Evolutionary conservation across 2,888 invertebrate species (phyloP).

Genomic region (Drosophila nigricruria): DNA sequence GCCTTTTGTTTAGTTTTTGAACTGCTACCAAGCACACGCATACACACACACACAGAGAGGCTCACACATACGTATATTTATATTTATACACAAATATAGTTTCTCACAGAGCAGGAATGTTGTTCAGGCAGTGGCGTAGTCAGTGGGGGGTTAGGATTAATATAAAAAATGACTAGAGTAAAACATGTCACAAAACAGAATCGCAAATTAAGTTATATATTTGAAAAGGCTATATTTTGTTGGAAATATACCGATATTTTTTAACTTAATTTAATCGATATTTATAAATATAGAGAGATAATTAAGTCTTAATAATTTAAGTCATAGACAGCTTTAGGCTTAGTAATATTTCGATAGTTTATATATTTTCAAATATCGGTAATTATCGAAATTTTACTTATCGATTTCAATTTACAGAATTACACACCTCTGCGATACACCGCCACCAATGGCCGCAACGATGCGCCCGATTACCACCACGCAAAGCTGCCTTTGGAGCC

Average conservation of each 20-base stretch:
- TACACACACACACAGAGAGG: slow-evolving; percentile 26
- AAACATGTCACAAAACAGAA: no score
- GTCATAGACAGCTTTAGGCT: not conserved
- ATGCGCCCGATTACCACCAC: slow-evolving; percentile 83
- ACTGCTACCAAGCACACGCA: slow-evolving; percentile 40
- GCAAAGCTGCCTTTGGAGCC: slow-evolving; percentile 83
- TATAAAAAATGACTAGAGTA: not conserved
- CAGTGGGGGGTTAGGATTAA: not conserved
- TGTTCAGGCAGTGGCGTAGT: slow-evolving; percentile 46
- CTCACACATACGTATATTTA: not conserved
- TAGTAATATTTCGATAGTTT: not conserved
- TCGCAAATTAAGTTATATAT: no score
- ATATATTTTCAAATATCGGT: slow-evolving; percentile 7
- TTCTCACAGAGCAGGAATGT: slow-evolving; percentile 63
- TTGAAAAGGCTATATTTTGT: no score
- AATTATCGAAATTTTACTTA: not conserved
- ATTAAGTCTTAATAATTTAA: not conserved
- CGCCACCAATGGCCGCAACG: slow-evolving; percentile 82
- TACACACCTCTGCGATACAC: slow-evolving; percentile 83
- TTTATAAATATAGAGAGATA: not conserved
- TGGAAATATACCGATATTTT: not conserved
- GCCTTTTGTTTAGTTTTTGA: slow-evolving; percentile 74
- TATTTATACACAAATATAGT: slow-evolving; percentile 29
- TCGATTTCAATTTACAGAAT: slow-evolving; percentile 70
- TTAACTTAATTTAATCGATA: not conserved